Percentiles rank a stretch among this genome's conserved stretches.
Conservation (phyloP, 1,140 invertebrate species). For the Aphelinus atriplicis region DNA sequence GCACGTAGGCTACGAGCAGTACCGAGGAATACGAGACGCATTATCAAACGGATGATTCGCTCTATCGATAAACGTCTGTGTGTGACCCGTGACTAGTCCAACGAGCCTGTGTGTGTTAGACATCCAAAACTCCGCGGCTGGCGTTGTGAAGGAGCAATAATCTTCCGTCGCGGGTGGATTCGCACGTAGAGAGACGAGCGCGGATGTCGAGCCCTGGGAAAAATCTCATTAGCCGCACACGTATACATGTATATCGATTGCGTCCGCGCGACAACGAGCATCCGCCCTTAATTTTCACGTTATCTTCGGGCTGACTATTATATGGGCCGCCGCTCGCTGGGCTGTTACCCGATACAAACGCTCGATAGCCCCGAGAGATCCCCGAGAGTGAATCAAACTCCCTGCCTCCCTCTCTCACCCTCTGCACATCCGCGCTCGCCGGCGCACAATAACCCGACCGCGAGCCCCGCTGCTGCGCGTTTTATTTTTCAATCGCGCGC, state of each 20-base stretch:
- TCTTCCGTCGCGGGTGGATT: no score
- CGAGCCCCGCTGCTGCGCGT: neutral
- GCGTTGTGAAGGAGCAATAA: no score
- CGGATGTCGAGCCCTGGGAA: neutral
- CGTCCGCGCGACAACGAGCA: no score
- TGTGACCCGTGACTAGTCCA: no score
- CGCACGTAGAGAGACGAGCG: no score
- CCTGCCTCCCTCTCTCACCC: neutral
- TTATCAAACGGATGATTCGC: no score
- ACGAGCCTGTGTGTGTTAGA: no score
- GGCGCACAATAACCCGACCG: neutral
- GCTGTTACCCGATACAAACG: neutral
- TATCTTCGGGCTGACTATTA: neutral
- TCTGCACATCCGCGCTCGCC: neutral
- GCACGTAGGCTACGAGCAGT: no score
- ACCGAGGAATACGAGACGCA: no score
- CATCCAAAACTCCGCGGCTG: no score
- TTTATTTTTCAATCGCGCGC: neutral
- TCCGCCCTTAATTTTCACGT: constrained; percentile 6
- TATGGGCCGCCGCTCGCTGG: neutral
- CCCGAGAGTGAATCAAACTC: constrained; percentile 12
- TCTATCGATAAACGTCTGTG: no score
- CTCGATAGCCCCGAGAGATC: constrained; percentile 12
- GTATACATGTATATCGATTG: neutral
- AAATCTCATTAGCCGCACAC: constrained; percentile 16